A percentile compares a stretch with the other conserved stretches of the same genome.
Evolutionary conservation across 2,888 invertebrate genomes (phyloP).

Genomic region (Pantelozetes paolii): DNA sequence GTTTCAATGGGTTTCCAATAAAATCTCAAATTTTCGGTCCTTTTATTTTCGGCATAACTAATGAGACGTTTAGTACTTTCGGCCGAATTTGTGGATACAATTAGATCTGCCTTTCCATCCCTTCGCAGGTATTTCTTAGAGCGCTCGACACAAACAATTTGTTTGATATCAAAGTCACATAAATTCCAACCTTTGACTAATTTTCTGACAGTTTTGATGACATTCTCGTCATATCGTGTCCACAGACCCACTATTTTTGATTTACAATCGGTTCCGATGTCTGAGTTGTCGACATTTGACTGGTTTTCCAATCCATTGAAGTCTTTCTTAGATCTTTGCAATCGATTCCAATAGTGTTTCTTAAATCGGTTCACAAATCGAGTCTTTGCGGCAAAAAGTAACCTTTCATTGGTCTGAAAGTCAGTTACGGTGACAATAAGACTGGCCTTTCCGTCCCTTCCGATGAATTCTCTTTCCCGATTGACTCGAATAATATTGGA

Average conservation of each 20-base stretch:
- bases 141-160: slow-evolving; percentile 17
- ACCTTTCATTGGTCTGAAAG: not conserved
- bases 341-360: slow-evolving; percentile 21
- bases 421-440: not conserved
- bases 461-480: not conserved
- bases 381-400: not conserved
- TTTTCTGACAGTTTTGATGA: not conserved
- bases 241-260: not conserved
- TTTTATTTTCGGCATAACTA: not conserved
- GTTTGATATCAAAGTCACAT: not conserved
- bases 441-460: slow-evolving; percentile 14
- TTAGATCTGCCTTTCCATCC: slow-evolving; percentile 1
- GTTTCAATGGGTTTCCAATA: not conserved
- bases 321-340: slow-evolving; percentile 4
- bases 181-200: not conserved
- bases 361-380: not conserved
- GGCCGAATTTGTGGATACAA: not conserved
- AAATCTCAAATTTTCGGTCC: not conserved
- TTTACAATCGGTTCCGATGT: not conserved
- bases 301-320: not conserved
- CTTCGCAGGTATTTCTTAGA: not conserved
- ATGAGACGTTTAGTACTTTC: not conserved
- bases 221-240: slow-evolving; percentile 2
- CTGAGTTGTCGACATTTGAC: not conserved
- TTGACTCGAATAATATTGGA: not conserved